Conservation (phyloP, 2,797 vertebrate species). For the Chiloscyllium punctatum region DNA sequence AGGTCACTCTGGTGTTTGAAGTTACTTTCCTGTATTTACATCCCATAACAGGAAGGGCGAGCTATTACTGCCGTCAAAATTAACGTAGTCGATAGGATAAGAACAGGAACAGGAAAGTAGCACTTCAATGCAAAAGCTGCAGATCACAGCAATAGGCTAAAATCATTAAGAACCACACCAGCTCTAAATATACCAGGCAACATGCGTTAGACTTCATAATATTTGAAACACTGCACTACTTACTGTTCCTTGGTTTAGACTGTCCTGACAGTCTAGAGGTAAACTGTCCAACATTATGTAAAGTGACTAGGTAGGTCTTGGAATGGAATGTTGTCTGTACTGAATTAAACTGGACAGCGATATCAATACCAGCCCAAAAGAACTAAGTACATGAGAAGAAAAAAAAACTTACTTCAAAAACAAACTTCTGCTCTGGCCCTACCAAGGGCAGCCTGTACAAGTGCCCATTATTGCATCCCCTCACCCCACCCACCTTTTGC, state of each 20-base stretch:
- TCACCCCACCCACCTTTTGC: no score
- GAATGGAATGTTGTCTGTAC: not conserved
- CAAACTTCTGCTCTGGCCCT: not conserved
- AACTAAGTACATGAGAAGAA: not conserved
- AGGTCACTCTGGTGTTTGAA: slow-evolving; percentile 19
- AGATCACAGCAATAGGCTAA: slow-evolving; percentile 5
- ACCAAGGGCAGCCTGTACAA: no score
- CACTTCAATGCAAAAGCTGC: not conserved
- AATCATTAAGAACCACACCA: not conserved
- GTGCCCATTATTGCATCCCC: not conserved
- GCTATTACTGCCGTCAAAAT: not conserved
- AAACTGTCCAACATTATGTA: not conserved
- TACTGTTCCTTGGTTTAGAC: not conserved
- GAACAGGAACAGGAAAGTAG: slow-evolving; percentile 12
- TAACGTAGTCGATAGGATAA: slow-evolving; percentile 13
- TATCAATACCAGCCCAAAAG: not conserved
- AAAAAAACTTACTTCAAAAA: not conserved
- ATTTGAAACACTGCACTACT: not conserved
- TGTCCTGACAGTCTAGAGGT: not conserved
- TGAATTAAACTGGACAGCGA: not conserved
- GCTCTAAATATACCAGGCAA: not conserved
- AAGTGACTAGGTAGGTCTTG: not conserved
- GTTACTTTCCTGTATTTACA: slow-evolving; percentile 9
- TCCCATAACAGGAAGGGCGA: slow-evolving; percentile 24
- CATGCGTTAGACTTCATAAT: not conserved